Evolutionary conservation across 2,113 vertebrate genomes (phyloP).

Genomic region (Strix uralensis): DNA sequence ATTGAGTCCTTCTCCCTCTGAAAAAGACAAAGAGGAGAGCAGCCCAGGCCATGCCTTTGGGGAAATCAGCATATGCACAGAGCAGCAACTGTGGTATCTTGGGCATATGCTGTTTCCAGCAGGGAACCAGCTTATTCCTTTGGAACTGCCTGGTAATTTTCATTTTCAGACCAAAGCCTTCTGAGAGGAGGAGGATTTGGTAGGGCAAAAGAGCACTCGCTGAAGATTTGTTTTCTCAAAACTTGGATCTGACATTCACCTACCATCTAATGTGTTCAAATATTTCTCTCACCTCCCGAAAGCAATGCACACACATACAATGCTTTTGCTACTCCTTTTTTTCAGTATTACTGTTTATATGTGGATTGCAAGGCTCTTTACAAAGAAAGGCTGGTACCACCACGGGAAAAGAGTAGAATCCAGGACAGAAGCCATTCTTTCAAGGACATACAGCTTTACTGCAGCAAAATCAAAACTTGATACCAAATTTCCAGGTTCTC

Average conservation of each 20-base stretch:
- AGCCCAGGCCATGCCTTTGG: background rate
- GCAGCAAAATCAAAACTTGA: background rate
- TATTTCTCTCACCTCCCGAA: background rate
- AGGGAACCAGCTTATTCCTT: background rate
- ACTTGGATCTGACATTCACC: background rate
- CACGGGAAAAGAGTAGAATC: background rate
- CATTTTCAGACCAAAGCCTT: background rate
- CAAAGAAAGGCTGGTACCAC: background rate
- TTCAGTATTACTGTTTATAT: background rate
- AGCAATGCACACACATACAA: background rate
- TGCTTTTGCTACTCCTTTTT: background rate
- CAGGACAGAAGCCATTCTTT: background rate
- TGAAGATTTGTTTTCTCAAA: background rate
- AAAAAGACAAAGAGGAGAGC: background rate
- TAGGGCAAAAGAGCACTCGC: background rate
- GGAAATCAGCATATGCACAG: slow-evolving; percentile 32
- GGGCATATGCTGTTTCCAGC: slow-evolving; percentile 24
- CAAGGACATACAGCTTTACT: background rate
- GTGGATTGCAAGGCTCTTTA: background rate
- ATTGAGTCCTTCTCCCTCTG: background rate
- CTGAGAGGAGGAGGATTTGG: background rate
- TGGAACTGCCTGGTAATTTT: background rate
- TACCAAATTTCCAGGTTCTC: background rate
- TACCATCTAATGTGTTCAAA: background rate
- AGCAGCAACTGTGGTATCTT: background rate